Conservation (phyloP, 2,113 vertebrate species). For the Crotalus tigris region DNA sequence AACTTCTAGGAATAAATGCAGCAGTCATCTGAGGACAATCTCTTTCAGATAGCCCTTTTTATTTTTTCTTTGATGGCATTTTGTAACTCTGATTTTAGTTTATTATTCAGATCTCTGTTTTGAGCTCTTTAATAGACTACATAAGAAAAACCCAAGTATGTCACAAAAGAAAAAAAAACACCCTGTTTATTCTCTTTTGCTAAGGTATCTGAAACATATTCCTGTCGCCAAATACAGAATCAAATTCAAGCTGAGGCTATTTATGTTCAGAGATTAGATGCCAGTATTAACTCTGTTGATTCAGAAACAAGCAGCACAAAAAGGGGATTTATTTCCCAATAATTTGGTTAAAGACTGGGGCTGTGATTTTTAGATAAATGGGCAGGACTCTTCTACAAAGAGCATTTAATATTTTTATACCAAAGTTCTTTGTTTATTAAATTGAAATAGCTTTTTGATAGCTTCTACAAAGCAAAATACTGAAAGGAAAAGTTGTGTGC, state of each 20-base stretch:
- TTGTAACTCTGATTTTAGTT: conserved; percentile 23
- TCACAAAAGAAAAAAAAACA: not conserved
- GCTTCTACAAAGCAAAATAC: not conserved
- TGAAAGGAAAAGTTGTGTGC: not conserved
- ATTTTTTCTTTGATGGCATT: not conserved
- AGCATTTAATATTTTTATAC: too few species aligned
- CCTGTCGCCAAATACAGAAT: not conserved
- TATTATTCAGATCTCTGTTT: conserved; percentile 8
- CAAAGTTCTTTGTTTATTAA: not conserved
- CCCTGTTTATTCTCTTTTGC: not conserved
- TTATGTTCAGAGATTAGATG: not conserved
- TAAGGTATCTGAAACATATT: not conserved
- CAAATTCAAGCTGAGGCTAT: not conserved
- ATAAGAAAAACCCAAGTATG: not conserved
- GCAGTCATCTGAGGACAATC: not conserved
- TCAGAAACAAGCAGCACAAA: not conserved
- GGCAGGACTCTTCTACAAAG: not conserved
- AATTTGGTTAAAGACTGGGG: not conserved
- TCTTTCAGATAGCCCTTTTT: not conserved
- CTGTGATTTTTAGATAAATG: not conserved
- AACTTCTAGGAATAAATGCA: conserved; percentile 12
- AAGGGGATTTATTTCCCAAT: not conserved
- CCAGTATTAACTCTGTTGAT: not conserved
- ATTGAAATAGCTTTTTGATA: not conserved
- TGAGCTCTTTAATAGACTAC: not conserved